These are phyloP conservation scores for Pitta sordida DNA, from an alignment of 2,113 vertebrate genomes.

Conservation along the genomic window DNA sequence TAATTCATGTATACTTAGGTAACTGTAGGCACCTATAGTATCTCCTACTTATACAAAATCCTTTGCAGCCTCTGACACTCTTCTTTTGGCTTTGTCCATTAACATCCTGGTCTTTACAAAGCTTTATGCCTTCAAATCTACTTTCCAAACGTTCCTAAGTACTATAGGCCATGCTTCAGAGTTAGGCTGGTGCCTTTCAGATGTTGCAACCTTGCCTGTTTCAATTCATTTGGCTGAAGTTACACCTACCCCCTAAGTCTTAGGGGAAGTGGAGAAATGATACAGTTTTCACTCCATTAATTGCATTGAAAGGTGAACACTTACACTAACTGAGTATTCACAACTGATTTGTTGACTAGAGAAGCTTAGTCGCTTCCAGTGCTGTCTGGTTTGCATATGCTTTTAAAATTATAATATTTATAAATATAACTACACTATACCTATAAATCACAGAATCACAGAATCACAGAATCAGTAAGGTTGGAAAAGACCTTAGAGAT, in stretches of 20 bases:
- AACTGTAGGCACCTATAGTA: not conserved
- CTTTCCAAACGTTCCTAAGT: not conserved
- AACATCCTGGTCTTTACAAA: not conserved
- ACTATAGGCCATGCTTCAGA: not conserved
- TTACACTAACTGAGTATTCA: not conserved
- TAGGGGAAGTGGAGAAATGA: not conserved
- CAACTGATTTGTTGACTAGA: not conserved
- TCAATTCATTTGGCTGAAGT: not conserved
- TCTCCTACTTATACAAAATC: not conserved
- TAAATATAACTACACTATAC: not conserved
- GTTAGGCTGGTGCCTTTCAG: not conserved
- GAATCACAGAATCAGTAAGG: too few species aligned
- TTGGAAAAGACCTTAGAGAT: too few species aligned
- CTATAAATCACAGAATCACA: too few species aligned
- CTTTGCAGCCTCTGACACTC: not conserved
- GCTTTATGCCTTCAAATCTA: not conserved
- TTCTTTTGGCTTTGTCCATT: not conserved
- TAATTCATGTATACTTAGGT: not conserved
- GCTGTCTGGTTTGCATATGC: not conserved
- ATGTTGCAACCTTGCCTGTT: not conserved
- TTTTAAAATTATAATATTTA: not conserved
- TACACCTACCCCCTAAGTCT: not conserved
- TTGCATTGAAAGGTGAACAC: not conserved
- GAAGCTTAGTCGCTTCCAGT: not conserved
- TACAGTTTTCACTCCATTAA: not conserved